A percentile compares a stretch with the other conserved stretches of the same genome.
phyloP scores from a whole-genome alignment of 1,140 invertebrate genomes.

The Pomacea maculata region DNA sequence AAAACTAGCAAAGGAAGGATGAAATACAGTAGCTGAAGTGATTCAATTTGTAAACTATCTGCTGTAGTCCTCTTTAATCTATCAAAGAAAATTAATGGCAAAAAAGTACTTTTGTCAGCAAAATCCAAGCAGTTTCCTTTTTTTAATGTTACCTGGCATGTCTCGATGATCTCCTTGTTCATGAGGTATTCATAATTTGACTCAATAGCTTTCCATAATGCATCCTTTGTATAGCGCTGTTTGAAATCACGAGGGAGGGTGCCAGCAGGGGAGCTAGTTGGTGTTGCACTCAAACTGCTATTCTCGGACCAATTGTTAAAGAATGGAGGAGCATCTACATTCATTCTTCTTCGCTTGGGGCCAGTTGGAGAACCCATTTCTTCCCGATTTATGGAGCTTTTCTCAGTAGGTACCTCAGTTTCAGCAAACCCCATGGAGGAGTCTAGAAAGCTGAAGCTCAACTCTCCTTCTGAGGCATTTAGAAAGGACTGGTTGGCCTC shows the following conservation, averaged over 20 bases:
- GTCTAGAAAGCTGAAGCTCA: not conserved
- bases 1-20: too few species aligned
- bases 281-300: constrained; percentile 38
- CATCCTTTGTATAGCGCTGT: constrained; percentile 69
- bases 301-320: constrained; percentile 44
- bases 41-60: too few species aligned
- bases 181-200: constrained; percentile 92
- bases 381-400: not conserved
- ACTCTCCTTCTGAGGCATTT: not conserved
- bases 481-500: constrained; percentile 6
- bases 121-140: too few species aligned
- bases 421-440: not conserved
- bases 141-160: constrained; percentile 74
- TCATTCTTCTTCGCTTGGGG: constrained; percentile 45
- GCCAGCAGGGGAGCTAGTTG: constrained; percentile 33
- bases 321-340: constrained; percentile 37
- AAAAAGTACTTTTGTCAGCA: too few species aligned
- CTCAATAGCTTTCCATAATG: constrained; percentile 85
- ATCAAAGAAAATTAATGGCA: too few species aligned
- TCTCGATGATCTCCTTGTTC: constrained; percentile 90
- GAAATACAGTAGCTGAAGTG: too few species aligned
- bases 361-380: constrained; percentile 37
- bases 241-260: constrained; percentile 42
- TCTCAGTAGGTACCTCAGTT: not conserved
- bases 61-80: too few species aligned